Evolutionary conservation across 2,888 invertebrate genomes (phyloP), one percentile per base, ranked within the genome.

Genomic region (Orchesellides sinensis): DNA sequence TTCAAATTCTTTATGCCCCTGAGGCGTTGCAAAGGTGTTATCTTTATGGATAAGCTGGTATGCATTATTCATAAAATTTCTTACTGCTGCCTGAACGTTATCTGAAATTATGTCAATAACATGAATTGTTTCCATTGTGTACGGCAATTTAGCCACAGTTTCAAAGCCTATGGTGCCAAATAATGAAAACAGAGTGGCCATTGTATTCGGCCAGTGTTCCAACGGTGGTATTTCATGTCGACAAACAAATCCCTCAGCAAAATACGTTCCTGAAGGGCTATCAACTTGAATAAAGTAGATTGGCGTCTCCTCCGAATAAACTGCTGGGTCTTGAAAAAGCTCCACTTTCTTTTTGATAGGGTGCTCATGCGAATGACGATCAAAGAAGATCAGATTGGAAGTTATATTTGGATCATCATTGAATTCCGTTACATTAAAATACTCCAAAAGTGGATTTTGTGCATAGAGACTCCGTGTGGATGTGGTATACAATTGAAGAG

Each of bases 221-320:
- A 85, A 0, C 1, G 84, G 84, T 12, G 85, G 85, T 29, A 83
- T 56, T 56, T 84, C 85, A 70, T 84, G 84, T 23, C 80, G 40
- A 21, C 83, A 84, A 6, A 85, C 66, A 45, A 54, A 85, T 4
- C 84, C 80, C 14, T 85, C 73, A 0, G 85, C 84, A 52, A 85
- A 72, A 69, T 85, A 85, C 0, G 85, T 85, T 14, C 85, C 85
- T 5, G 56, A 14, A 4, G 84, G 77, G 32, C 69, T 84, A 17
- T 83, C 79, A 3, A 85, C 85, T 45, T 83, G 78, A 19, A 85
- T 27, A 45, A 77, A 83, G 47, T 85, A 85, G 5, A 85, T 79
- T 17, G 19, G 29, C 0, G 79, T 82, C n/a, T 82, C 82, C 17
- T 21, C 25, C 0, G 82, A 52, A 63, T 81, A 63, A 0, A 14